Conservation (phyloP, 2,797 vertebrate species). For the Hipposideros larvatus region DNA sequence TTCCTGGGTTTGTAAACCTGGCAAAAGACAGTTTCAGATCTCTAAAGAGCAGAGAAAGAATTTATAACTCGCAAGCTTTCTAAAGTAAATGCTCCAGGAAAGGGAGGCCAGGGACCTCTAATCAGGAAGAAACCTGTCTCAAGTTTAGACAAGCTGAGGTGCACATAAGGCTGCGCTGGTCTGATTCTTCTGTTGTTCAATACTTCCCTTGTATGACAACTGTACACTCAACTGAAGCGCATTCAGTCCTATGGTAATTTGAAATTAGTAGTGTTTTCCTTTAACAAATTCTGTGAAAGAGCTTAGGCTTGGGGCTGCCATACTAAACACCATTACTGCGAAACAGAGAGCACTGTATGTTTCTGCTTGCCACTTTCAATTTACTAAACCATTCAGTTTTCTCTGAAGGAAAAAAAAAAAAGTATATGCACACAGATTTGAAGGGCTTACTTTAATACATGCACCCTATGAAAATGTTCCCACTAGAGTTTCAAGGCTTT, state of each 20-base stretch:
- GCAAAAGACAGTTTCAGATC: not conserved
- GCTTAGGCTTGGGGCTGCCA: not conserved
- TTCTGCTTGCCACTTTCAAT: not conserved
- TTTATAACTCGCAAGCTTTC: not conserved
- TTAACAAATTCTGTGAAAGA: not conserved
- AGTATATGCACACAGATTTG: not conserved
- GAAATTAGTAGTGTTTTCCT: not conserved
- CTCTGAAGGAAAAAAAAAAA: not conserved
- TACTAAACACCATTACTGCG: not conserved
- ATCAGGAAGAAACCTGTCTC: not conserved
- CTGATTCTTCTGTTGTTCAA: not conserved
- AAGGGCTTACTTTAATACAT: slow-evolving; percentile 36
- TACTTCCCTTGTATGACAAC: not conserved
- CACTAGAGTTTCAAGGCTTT: slow-evolving; percentile 57
- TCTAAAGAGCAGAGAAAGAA: not conserved
- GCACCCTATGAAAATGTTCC: not conserved
- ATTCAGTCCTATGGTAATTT: not conserved
- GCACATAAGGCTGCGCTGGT: not conserved
- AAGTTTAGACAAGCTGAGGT: not conserved
- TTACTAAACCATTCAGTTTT: not conserved
- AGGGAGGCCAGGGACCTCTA: not conserved
- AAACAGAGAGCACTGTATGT: not conserved
- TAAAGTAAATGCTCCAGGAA: not conserved
- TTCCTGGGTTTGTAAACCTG: not conserved
- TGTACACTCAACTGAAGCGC: not conserved